Base-by-base conservation (phyloP, 2,888 invertebrate genomes). In the Apamea sordens region DNA sequence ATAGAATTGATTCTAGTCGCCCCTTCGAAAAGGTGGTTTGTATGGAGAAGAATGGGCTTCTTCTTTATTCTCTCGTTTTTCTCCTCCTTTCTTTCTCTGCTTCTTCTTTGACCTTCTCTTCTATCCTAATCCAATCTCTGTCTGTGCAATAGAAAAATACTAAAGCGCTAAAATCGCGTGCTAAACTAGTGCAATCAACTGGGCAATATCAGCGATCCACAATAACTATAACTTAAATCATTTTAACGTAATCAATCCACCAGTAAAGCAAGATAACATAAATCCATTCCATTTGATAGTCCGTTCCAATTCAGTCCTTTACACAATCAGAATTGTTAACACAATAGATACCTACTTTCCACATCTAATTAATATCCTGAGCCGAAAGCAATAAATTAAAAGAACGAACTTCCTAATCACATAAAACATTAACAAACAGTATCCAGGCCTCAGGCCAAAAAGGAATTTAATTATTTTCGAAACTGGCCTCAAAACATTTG, bases 381-480 rank as follows among this genome's bases (percentile, higher is more conserved):
- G 64, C 76, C 73, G n/a, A 87, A 84, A 78, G 76, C 72, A 82
- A 89, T 86, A 86, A 88, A 83, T 86, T 84, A 89, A 85, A 91
- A 87, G 89, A 88, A 91, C 71, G 89, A 90, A 94, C 93, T 93
- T 94, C 94, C 95, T 95, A 95, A 95, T 94, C 93, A 94, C 93
- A 95, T 94, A 94, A 93, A 94, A 92, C 94, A 94, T 94, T 91
- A 91, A 93, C 94, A 92, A 93, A 94, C 94, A 94, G 92, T 92
- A 92, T 92, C 91, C 91, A 84, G 84, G 93, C 96, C 94, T 86
- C 91, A 88, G 95, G 95, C 94, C 88, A 92, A 88, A 91, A 93
- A 94, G 92, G 93, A 94, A 95, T 95, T 96, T 96, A 96, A 96
- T 97, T 96, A 96, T 95, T 95, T 94, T 92, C 93, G 91, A 93